Conservation (phyloP, 2,888 invertebrate genomes). For the Steinernema hermaphroditum region DNA sequence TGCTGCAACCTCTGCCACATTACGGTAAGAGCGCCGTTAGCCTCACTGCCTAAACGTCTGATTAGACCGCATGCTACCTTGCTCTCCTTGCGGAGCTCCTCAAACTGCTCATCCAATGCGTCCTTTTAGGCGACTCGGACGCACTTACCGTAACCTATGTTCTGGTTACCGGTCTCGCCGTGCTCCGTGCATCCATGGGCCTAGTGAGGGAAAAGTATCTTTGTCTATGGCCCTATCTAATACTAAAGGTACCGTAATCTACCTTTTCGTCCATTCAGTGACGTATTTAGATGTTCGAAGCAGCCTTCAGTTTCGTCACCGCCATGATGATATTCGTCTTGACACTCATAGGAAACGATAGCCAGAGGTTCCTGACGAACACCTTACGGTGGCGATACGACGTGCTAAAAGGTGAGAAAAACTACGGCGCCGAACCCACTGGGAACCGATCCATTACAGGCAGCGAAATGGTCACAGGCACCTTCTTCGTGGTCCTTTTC, state of each 20-base stretch:
- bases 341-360: neutral
- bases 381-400: neutral
- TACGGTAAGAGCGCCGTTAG: neutral
- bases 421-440: neutral
- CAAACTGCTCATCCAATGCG: neutral
- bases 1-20: slow-evolving; percentile 3
- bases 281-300: slow-evolving; percentile 9
- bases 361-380: neutral
- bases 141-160: neutral
- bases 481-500: neutral
- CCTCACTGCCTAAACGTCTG: neutral
- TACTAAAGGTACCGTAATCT: neutral
- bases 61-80: neutral
- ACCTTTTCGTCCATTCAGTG: no score
- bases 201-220: neutral
- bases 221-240: slow-evolving; percentile 5
- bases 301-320: neutral
- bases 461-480: neutral
- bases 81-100: neutral
- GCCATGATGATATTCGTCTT: neutral
- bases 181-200: neutral
- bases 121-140: neutral
- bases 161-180: neutral
- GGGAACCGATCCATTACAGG: neutral
- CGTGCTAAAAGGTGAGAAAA: neutral